phyloP scores from a whole-genome alignment of 2,888 invertebrate genomes.

The Epistrophe eligans region DNA sequence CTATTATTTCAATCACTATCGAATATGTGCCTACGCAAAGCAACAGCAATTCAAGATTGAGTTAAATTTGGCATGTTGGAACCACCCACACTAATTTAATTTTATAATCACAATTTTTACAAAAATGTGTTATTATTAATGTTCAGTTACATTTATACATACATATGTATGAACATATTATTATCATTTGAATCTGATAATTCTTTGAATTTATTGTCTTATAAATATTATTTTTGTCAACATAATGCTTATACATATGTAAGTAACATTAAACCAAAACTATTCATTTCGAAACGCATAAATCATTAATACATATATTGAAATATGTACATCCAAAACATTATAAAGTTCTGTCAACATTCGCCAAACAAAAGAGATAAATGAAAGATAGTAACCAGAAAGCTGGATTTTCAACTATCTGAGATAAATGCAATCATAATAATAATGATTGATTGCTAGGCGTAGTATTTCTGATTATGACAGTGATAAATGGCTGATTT shows the following conservation, averaged over 20 bases:
- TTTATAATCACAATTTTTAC: background rate
- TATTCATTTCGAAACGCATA: background rate
- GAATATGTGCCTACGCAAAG: no score
- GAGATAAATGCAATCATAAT: constrained; percentile 5
- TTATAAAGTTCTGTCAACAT: constrained; percentile 13
- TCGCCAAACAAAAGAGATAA: background rate
- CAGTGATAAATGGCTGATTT: constrained; percentile 21
- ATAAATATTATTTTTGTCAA: background rate
- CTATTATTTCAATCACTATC: no score
- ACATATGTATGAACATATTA: no score
- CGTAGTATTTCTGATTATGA: constrained; percentile 17
- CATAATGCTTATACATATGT: background rate
- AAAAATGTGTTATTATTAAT: no score
- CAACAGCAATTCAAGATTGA: background rate
- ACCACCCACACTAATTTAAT: background rate
- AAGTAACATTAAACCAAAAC: background rate
- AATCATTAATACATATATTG: background rate
- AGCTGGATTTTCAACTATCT: constrained; percentile 3
- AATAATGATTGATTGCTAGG: constrained; percentile 33
- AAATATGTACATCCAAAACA: background rate
- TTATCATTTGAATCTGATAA: background rate
- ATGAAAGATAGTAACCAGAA: background rate
- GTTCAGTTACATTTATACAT: no score
- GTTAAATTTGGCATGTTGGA: background rate
- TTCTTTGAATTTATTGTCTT: background rate